Conservation (phyloP, 2,797 vertebrate species). For the Diceros bicornis region DNA sequence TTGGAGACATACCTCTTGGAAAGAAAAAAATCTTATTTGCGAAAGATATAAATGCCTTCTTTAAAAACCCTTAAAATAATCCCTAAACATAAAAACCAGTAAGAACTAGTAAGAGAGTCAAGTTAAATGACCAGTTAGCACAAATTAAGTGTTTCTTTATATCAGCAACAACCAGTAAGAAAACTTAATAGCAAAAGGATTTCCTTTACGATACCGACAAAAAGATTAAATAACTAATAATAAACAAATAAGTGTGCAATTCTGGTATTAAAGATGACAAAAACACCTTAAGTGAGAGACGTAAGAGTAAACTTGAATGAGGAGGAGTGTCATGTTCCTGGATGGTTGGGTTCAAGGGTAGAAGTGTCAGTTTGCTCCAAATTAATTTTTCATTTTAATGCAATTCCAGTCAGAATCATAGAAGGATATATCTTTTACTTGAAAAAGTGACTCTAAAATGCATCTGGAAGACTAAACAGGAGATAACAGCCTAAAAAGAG, state of each 20-base stretch:
- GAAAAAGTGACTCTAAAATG: conserved; percentile 60
- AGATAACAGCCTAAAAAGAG: conserved; percentile 43
- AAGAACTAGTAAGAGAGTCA: not conserved
- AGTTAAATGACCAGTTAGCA: conserved; percentile 3
- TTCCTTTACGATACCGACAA: not conserved
- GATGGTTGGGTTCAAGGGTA: not conserved
- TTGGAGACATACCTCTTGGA: not conserved
- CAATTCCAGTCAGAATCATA: conserved; percentile 36
- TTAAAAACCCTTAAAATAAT: conserved; percentile 16
- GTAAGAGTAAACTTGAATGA: not conserved
- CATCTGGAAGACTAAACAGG: conserved; percentile 24
- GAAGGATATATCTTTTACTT: conserved; percentile 33
- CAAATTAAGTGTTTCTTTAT: conserved; percentile 30
- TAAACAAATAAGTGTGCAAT: not conserved
- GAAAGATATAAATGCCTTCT: not conserved
- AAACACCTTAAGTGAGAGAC: not conserved
- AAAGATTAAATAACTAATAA: conserved; percentile 41
- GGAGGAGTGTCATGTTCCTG: not conserved
- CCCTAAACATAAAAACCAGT: not conserved
- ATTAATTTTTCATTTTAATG: conserved; percentile 64
- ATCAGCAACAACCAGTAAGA: not conserved
- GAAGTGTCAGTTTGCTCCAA: conserved; percentile 37
- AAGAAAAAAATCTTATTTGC: conserved; percentile 55
- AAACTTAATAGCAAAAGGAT: conserved; percentile 35
- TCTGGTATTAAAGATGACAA: conserved; percentile 12